Evolutionary conservation across 2,113 vertebrate genomes (phyloP).

Genomic region (Trogon surrucura): DNA sequence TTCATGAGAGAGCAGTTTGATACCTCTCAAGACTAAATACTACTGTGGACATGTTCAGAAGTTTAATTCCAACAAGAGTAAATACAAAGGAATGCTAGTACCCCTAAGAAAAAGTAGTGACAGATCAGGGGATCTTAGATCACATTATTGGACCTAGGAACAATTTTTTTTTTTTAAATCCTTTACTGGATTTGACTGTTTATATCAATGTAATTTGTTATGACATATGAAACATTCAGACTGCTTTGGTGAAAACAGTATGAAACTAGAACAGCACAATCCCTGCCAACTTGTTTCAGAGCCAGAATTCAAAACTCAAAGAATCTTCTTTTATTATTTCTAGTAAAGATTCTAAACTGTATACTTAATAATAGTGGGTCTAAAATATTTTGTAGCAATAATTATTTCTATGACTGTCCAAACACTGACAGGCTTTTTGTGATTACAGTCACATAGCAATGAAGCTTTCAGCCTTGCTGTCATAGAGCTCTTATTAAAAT

Average conservation of each 20-base stretch:
- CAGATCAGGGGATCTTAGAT: background rate
- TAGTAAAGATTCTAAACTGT: background rate
- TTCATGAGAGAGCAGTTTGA: background rate
- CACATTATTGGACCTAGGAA: background rate
- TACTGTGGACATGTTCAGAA: background rate
- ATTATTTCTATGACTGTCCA: background rate
- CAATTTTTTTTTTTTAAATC: background rate
- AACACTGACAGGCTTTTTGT: background rate
- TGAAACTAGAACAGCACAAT: background rate
- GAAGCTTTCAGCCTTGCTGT: background rate
- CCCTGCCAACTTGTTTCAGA: background rate
- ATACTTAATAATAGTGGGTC: background rate
- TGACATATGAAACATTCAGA: background rate
- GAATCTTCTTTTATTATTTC: background rate
- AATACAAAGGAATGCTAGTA: background rate
- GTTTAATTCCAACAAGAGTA: background rate
- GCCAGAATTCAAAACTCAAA: background rate
- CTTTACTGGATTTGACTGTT: background rate
- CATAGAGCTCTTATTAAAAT: slow-evolving; percentile 42
- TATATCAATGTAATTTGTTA: background rate
- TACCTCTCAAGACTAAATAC: background rate
- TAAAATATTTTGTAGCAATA: slow-evolving; percentile 14
- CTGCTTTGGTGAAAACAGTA: background rate
- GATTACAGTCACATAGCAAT: background rate
- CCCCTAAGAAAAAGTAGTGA: background rate